phyloP scores from a whole-genome alignment of 1,140 invertebrate species.

The Armadillidium nasatum region DNA sequence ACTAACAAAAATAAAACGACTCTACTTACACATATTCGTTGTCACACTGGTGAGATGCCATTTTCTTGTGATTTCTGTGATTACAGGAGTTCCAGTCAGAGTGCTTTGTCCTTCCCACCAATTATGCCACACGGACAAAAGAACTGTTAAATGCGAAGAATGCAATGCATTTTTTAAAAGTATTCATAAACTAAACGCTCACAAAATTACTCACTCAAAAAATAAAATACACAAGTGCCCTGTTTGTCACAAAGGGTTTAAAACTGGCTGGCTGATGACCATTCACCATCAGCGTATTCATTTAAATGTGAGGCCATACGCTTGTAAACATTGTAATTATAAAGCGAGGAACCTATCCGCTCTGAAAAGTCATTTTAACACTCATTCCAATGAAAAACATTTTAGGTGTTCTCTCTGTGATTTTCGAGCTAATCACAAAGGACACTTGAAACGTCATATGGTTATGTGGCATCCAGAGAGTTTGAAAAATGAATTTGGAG shows the following conservation, averaged over 20 bases:
- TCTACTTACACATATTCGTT: background rate
- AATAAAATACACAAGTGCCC: conserved; percentile 4
- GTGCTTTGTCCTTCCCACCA: background rate
- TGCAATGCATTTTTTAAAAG: background rate
- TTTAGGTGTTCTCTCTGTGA: background rate
- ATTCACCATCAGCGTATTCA: background rate
- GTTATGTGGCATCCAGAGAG: background rate
- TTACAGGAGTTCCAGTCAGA: background rate
- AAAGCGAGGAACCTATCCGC: background rate
- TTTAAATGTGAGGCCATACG: background rate
- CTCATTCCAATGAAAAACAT: background rate
- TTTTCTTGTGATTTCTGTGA: background rate
- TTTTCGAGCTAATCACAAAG: background rate
- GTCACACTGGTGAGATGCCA: conserved; percentile 1
- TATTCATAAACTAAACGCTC: background rate
- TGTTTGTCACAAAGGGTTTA: background rate
- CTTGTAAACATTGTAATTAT: background rate
- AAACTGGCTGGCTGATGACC: background rate
- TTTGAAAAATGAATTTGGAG: too few species aligned
- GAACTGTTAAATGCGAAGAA: background rate
- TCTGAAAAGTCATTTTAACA: background rate
- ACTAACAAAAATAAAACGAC: background rate
- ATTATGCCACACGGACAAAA: background rate
- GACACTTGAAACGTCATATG: background rate
- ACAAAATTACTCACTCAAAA: background rate